phyloP scores from a whole-genome alignment of 1,140 invertebrate genomes.

The Camponotus floridanus region DNA sequence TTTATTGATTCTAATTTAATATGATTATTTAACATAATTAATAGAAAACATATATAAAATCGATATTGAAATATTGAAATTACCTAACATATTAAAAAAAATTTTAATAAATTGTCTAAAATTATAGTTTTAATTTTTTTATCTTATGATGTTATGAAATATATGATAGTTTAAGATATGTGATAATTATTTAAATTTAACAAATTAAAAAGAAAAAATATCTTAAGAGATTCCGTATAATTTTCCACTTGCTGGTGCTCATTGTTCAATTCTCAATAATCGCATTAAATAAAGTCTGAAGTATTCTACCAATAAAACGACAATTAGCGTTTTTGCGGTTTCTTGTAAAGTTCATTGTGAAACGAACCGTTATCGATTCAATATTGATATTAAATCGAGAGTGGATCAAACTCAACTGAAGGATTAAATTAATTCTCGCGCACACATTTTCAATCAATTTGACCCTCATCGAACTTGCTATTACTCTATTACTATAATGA shows the following conservation, averaged over 20 bases:
- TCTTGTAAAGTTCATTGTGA: conserved; percentile 11
- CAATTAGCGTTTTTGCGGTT: conserved; percentile 40
- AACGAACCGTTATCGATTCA: conserved; percentile 47
- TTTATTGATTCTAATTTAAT: neutral
- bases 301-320: conserved; percentile 16
- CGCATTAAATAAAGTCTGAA: neutral
- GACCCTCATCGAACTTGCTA: neutral
- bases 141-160: neutral
- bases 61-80: neutral
- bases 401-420: conserved; percentile 18
- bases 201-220: neutral
- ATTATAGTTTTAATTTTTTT: neutral
- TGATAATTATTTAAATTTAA: neutral
- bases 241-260: neutral
- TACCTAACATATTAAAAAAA: neutral
- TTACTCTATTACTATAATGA: neutral
- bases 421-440: conserved; percentile 36
- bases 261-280: too few relatives aligned
- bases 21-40: neutral
- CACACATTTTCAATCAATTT: conserved; percentile 29
- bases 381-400: conserved; percentile 56
- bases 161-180: neutral
- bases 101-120: conserved; percentile 3
- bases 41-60: neutral
- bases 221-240: neutral